A percentile compares a stretch with the other conserved stretches of the same genome.
These are phyloP conservation scores for Porites divaricata DNA, from an alignment of 92 coral and sea anemone genomes.

Conservation along the genomic window DNA sequence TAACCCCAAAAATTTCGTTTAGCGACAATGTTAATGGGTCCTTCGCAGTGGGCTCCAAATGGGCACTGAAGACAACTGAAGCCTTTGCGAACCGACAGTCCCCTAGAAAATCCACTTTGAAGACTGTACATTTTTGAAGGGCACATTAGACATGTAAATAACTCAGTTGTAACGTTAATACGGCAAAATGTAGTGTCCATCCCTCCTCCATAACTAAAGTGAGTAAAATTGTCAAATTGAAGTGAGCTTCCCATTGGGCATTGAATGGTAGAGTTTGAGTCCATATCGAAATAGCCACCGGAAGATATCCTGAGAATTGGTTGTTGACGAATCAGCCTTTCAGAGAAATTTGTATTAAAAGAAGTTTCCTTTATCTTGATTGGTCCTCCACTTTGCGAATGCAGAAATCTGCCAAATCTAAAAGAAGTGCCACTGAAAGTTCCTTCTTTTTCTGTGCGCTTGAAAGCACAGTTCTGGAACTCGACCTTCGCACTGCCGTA, in stretches of 20 bases:
- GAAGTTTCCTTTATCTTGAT: constrained; percentile 7
- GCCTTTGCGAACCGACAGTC: constrained; percentile 14
- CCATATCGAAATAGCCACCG: constrained; percentile 30
- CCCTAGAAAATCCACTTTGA: constrained; percentile 57
- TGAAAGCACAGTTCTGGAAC: constrained; percentile 1
- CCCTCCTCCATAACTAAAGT: neutral
- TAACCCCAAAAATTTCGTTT: constrained; percentile 73
- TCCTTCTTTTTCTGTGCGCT: neutral
- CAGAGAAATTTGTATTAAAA: neutral
- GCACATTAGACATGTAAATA: constrained; percentile 53
- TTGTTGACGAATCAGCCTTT: neutral
- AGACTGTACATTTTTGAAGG: constrained; percentile 58
- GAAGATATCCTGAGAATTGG: neutral
- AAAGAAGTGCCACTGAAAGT: neutral
- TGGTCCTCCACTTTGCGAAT: constrained; percentile 35
- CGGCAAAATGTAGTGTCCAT: neutral
- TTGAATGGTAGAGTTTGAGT: constrained; percentile 14
- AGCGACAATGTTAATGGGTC: constrained; percentile 59
- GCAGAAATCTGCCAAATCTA: constrained; percentile 10
- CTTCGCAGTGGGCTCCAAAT: constrained; percentile 64
- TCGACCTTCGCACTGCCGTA: constrained; percentile 29
- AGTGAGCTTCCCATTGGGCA: constrained; percentile 22
- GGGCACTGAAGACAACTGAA: constrained; percentile 59
- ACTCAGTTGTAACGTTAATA: constrained; percentile 42
- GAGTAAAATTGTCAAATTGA: constrained; percentile 6